Evolutionary conservation across 2,888 invertebrate species (phyloP), one percentile per base, ranked within the genome.

Genomic region (Trachelus stipa): DNA sequence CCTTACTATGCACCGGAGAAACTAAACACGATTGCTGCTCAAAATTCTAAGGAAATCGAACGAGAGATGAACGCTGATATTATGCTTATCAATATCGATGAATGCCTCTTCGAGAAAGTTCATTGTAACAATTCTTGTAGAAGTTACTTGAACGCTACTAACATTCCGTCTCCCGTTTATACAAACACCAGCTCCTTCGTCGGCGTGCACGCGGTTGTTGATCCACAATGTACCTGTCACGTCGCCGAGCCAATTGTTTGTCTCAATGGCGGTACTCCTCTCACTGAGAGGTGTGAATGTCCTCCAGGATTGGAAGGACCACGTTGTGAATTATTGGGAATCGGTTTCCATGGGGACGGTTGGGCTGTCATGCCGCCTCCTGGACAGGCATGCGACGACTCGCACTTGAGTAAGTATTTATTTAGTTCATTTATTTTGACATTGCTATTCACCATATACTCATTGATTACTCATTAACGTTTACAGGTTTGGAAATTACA

Each of bases 141-240:
- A 3, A 98, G 97, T 86, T 93, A 94, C 33, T 92, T 98, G 77
- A 94, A 94, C 86, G 95, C 95, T 88, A 95, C 95, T 78, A 94
- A 95, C 30, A 93, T 94, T 1, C 97, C 97, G 0, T 94, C 95
- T 56, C 94, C 97, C 11, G 97, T 99, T 11, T 98, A 96, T 88
- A 98, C 98, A 0, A 99, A 99, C 89, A 95, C 95, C 1, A 97
- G 98, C 0, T 97, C 98, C 4, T 97, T 99, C 89, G 97, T 99
- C 23, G 99, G 99, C 0, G 97, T 99, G 0, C 95, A 95, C 34
- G 97, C 97, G 0, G 93, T 96, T 56, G 95, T 97, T 0, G 95
- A 96, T 89, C 95, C 97, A 0, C 94, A 95, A 74, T 98, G 98
- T 87, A 94, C 93, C 0, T 97, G 97, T 83, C 93, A 93, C 77